Percentiles rank a stretch among this genome's conserved stretches.
These are phyloP conservation scores for Athene noctua DNA, from an alignment of 2,113 vertebrate genomes.

Conservation along the genomic window DNA sequence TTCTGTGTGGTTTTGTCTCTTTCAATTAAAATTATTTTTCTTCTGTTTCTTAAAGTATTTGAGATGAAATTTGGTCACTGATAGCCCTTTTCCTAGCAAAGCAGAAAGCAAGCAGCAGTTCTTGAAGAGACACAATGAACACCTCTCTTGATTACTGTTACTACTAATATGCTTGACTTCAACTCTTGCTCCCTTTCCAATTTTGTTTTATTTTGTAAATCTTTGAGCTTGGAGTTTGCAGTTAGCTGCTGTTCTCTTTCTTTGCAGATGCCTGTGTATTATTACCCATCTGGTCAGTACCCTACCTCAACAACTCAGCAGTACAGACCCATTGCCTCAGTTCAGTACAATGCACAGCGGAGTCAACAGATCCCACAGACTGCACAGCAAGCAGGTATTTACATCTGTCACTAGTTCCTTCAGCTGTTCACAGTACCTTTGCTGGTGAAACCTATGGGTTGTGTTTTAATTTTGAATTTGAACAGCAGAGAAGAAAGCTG, in stretches of 20 bases:
- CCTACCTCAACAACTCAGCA: constrained; percentile 90
- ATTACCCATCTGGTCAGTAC: constrained; percentile 86
- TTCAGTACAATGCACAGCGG: constrained; percentile 79
- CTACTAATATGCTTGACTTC: neutral
- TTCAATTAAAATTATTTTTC: neutral
- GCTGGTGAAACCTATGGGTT: neutral
- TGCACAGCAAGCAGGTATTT: constrained; percentile 83
- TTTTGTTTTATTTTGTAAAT: neutral
- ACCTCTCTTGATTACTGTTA: neutral
- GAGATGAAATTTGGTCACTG: neutral
- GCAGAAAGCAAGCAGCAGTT: neutral
- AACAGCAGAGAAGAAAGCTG: neutral
- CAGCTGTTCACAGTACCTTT: neutral
- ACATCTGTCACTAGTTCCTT: neutral
- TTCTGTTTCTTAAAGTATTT: neutral
- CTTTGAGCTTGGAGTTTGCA: neutral
- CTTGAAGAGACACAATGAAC: neutral
- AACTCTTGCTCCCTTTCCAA: neutral
- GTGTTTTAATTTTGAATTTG: neutral
- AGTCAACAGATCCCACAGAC: constrained; percentile 75
- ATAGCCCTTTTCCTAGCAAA: neutral
- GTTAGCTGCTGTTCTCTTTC: neutral
- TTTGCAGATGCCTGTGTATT: constrained; percentile 87
- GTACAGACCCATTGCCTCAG: constrained; percentile 83
- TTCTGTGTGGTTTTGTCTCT: accelerated